These are phyloP conservation scores for Phylloscopus whistleri DNA, from an alignment of 2,113 vertebrate species.

Conservation along the genomic window DNA sequence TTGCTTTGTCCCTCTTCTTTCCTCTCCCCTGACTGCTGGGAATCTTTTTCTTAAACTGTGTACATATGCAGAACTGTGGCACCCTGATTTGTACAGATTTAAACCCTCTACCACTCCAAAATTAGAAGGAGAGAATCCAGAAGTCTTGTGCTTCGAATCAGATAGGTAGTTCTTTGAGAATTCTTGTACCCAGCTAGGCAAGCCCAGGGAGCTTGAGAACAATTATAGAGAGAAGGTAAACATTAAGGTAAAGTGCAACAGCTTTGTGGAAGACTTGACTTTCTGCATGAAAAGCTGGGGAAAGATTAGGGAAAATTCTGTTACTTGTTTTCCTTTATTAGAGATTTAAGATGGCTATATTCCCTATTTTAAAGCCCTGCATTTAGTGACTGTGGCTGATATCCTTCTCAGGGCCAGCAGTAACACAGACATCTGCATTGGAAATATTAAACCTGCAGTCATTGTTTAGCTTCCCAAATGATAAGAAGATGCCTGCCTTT, in stretches of 20 bases:
- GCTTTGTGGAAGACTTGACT: background rate
- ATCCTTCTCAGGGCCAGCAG: background rate
- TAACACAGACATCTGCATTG: background rate
- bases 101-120: background rate
- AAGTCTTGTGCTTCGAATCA: background rate
- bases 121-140: background rate
- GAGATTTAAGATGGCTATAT: background rate
- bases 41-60: background rate
- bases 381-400: background rate
- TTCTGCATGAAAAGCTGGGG: background rate
- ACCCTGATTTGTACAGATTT: background rate
- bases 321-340: background rate
- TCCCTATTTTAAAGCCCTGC: background rate
- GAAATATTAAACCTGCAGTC: background rate
- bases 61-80: background rate
- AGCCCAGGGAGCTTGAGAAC: background rate
- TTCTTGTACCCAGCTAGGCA: background rate
- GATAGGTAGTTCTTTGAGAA: background rate
- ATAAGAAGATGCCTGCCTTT: background rate
- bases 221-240: background rate
- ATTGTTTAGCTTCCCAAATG: background rate
- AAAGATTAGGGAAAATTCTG: background rate
- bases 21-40: background rate
- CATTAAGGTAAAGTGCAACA: background rate
- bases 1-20: background rate